Conservation (phyloP, 2,888 invertebrate species). For the Drosophila histrio region DNA sequence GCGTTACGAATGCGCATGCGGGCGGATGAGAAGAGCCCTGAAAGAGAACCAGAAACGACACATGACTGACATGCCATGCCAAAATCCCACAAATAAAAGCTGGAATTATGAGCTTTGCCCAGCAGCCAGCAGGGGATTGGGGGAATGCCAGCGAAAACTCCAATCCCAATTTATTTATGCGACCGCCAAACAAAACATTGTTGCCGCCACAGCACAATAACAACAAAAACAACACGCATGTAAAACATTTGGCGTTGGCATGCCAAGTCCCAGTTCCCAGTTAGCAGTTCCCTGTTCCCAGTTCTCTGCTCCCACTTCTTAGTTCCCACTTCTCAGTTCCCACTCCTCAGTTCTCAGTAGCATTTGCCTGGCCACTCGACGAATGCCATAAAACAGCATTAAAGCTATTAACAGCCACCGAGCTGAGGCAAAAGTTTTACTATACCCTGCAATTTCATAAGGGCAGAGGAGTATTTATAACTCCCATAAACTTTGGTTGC, state of each 20-base stretch:
- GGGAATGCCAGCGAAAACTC: conserved; percentile 24
- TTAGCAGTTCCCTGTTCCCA: conserved; percentile 1
- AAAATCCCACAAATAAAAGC: conserved; percentile 79
- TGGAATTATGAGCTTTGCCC: conserved; percentile 77
- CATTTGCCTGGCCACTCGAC: conserved; percentile 61
- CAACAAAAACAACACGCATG: conserved; percentile 58
- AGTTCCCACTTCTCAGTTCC: neutral
- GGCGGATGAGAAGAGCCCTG: conserved; percentile 24
- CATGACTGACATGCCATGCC: conserved; percentile 78
- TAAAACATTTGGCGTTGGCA: conserved; percentile 76
- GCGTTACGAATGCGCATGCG: conserved; percentile 57
- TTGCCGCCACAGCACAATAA: conserved; percentile 58
- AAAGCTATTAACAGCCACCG: conserved; percentile 72
- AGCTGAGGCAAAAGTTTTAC: conserved; percentile 29
- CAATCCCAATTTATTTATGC: conserved; percentile 77
- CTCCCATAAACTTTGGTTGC: too few relatives aligned
- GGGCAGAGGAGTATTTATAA: neutral
- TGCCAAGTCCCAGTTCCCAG: conserved; percentile 58
- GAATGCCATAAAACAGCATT: conserved; percentile 76
- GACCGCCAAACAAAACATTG: conserved; percentile 71
- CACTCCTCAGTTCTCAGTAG: conserved; percentile 12
- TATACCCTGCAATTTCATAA: conserved; percentile 26
- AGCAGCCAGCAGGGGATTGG: conserved; percentile 8
- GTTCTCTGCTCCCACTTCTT: neutral
- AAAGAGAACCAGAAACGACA: conserved; percentile 31